Percentiles rank a stretch among this genome's conserved stretches.
These are phyloP conservation scores for Proisotoma minuta DNA, from an alignment of 2,888 invertebrate genomes.

Conservation along the genomic window DNA sequence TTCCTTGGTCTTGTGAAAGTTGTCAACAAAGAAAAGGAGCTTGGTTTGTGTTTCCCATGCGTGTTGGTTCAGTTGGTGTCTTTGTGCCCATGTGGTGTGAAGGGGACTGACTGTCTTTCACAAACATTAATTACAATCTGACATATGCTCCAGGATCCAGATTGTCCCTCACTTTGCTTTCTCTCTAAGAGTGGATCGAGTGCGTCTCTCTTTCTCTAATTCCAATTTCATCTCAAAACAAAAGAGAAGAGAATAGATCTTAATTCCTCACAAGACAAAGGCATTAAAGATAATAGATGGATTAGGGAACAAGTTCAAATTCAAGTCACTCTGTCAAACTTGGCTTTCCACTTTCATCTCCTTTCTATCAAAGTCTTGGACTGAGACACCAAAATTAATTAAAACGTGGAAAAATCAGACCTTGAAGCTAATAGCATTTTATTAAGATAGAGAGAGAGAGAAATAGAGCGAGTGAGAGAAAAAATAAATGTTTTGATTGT, in stretches of 20 bases:
- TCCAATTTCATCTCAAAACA: constrained; percentile 1
- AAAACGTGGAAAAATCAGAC: neutral
- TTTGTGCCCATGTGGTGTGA: constrained; percentile 27
- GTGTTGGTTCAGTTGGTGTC: too few relatives aligned
- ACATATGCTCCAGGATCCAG: constrained; percentile 28
- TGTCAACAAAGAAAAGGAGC: neutral
- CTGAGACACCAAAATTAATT: neutral
- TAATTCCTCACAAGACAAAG: neutral
- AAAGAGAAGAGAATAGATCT: neutral
- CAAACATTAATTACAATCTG: constrained; percentile 36
- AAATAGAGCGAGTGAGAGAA: too few relatives aligned
- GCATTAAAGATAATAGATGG: neutral
- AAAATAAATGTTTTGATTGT: neutral
- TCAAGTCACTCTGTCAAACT: neutral
- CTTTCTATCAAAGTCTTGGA: neutral
- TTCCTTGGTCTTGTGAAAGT: constrained; percentile 25
- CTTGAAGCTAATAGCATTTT: neutral
- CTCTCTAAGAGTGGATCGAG: neutral
- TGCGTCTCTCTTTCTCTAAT: neutral
- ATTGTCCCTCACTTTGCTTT: constrained; percentile 13
- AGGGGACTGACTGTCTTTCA: constrained; percentile 26
- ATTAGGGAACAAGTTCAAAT: neutral
- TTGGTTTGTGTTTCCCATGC: neutral
- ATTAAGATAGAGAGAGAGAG: neutral
- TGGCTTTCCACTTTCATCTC: neutral